Percentiles rank a stretch among this genome's conserved stretches.
These are phyloP conservation scores for Lasioglossum oenotherae DNA, from an alignment of 2,888 invertebrate species.

Conservation along the genomic window DNA sequence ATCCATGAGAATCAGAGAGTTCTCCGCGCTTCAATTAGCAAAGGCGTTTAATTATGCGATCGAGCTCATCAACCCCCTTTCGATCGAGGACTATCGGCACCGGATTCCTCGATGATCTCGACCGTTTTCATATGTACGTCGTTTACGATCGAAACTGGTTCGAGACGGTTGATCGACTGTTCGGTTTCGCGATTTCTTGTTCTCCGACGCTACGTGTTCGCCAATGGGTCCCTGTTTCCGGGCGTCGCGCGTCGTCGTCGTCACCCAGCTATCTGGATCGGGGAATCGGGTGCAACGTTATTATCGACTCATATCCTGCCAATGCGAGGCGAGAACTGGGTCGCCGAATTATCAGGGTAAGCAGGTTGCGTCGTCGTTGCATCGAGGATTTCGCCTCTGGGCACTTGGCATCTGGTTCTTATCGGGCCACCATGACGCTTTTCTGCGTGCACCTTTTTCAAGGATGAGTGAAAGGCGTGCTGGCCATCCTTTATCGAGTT, in stretches of 20 bases:
- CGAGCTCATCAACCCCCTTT: background rate
- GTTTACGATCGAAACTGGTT: background rate
- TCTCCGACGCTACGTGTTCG: background rate
- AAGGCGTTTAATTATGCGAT: background rate
- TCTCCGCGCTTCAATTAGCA: background rate
- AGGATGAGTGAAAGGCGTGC: slow-evolving; percentile 26
- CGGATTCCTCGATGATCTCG: background rate
- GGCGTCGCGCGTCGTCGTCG: slow-evolving; percentile 17
- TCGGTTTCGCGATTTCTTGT: background rate
- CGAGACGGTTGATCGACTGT: background rate
- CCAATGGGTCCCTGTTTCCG: background rate
- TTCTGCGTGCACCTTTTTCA: slow-evolving; percentile 37
- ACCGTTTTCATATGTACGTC: background rate
- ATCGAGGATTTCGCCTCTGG: slow-evolving; percentile 37
- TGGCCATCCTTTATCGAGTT: background rate
- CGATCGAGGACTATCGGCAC: background rate
- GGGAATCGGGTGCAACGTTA: slow-evolving; percentile 65
- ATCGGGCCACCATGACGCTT: background rate
- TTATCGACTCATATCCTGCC: slow-evolving; percentile 72
- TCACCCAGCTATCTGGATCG: slow-evolving; percentile 58
- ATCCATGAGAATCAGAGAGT: background rate
- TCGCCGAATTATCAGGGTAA: slow-evolving; percentile 67
- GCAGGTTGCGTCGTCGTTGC: slow-evolving; percentile 44
- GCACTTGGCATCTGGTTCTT: slow-evolving; percentile 18
- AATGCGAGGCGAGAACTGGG: slow-evolving; percentile 63